A percentile compares a stretch with the other conserved stretches of the same genome.
Conservation (phyloP, 2,888 invertebrate genomes). For the Stegana nigrithorax region DNA sequence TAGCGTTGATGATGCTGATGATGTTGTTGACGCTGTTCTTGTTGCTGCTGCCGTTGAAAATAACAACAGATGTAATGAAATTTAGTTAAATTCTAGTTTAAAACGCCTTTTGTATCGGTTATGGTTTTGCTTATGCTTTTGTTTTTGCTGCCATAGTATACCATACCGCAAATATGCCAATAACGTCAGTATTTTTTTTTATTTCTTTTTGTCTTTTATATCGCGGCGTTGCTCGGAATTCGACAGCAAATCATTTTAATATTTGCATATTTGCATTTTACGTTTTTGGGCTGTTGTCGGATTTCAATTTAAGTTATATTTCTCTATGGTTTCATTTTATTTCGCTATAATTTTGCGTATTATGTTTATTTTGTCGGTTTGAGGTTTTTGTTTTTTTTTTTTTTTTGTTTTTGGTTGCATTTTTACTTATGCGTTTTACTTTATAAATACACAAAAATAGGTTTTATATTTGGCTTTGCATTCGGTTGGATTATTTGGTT, state of each 20-base stretch:
- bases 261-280: constrained; percentile 6
- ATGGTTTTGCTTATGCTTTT: too few species aligned
- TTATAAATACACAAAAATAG: constrained; percentile 51
- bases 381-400: too few species aligned
- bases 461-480: constrained; percentile 49
- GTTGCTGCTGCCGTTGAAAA: background rate
- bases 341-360: background rate
- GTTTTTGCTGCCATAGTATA: background rate
- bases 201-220: background rate
- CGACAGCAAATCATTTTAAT: background rate
- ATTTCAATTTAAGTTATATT: constrained; percentile 15
- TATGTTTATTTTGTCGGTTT: constrained; percentile 16
- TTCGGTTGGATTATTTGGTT: constrained; percentile 35
- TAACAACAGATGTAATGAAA: background rate
- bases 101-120: background rate
- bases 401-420: constrained; percentile 26
- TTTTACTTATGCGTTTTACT: constrained; percentile 22
- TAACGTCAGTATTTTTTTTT: background rate
- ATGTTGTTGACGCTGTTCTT: too few species aligned
- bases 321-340: constrained; percentile 9
- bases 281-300: constrained; percentile 1
- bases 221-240: background rate
- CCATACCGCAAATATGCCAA: constrained; percentile 2
- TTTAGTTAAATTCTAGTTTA: background rate
- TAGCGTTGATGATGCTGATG: too few species aligned